Conservation (phyloP, 2,888 invertebrate genomes). For the Cheilosia impressa region DNA sequence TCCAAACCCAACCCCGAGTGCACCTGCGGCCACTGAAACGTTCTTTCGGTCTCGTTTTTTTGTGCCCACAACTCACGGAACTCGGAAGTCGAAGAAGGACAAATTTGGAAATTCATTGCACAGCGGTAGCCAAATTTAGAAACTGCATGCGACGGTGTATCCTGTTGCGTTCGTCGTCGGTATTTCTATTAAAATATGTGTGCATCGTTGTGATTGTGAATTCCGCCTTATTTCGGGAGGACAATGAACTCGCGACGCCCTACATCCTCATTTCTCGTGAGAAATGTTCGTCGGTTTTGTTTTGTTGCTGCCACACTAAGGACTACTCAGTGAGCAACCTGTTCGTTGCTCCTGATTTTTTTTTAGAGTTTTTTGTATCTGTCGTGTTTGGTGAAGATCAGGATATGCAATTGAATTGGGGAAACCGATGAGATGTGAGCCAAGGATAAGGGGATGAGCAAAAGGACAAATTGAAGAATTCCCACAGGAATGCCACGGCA, state of each 20-base stretch:
- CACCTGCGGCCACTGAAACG: slow-evolving; percentile 62
- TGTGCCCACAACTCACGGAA: slow-evolving; percentile 49
- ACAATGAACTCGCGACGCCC: slow-evolving; percentile 59
- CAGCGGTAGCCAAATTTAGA: slow-evolving; percentile 68
- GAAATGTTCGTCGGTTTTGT: slow-evolving; percentile 37
- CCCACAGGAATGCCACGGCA: slow-evolving; percentile 69
- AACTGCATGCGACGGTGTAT: slow-evolving; percentile 52
- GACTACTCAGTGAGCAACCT: slow-evolving; percentile 64
- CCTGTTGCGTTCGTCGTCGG: slow-evolving; percentile 60
- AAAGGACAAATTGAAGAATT: slow-evolving; percentile 70
- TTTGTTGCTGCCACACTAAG: slow-evolving; percentile 19
- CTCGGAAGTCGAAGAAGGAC: slow-evolving; percentile 68
- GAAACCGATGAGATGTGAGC: slow-evolving; percentile 18
- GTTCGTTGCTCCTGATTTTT: slow-evolving; percentile 64
- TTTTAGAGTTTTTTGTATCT: slow-evolving; percentile 1
- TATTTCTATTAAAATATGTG: slow-evolving; percentile 48
- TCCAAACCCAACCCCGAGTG: slow-evolving; percentile 42
- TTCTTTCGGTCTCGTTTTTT: slow-evolving; percentile 21
- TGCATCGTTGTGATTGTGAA: slow-evolving; percentile 22
- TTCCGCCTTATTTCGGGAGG: slow-evolving; percentile 15
- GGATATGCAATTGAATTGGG: slow-evolving; percentile 41
- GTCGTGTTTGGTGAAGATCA: slow-evolving; percentile 22
- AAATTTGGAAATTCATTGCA: slow-evolving; percentile 59
- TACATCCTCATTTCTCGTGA: slow-evolving; percentile 51
- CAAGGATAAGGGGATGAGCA: slow-evolving; percentile 39